Percentiles rank a stretch among this genome's conserved stretches.
Conservation (phyloP, 2,888 invertebrate genomes). For the Epiblema foenella region DNA sequence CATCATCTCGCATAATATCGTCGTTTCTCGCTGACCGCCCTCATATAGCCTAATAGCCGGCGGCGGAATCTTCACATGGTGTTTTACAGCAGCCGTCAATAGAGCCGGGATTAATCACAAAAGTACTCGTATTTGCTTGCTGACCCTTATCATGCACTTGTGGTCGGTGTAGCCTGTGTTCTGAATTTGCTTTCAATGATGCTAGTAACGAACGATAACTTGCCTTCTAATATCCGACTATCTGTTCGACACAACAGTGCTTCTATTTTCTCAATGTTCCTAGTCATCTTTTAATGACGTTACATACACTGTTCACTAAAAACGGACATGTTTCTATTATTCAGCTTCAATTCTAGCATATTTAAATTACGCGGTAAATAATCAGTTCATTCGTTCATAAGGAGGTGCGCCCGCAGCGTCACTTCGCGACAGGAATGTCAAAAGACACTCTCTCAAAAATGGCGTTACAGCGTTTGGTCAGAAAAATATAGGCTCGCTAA, state of each 20-base stretch:
- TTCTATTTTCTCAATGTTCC: neutral
- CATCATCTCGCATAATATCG: conserved; percentile 50
- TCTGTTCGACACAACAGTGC: neutral
- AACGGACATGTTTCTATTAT: no score
- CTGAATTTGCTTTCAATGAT: conserved; percentile 1
- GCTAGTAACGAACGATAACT: conserved; percentile 7
- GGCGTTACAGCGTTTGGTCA: no score
- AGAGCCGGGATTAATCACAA: conserved; percentile 64
- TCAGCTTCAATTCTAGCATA: no score
- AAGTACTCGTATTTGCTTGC: conserved; percentile 54
- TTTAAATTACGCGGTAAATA: no score
- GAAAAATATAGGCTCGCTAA: no score
- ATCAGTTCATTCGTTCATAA: no score
- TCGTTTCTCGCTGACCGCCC: conserved; percentile 62
- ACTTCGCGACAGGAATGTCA: no score
- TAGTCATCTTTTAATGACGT: neutral
- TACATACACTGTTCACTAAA: neutral
- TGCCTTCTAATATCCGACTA: neutral
- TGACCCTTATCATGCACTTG: conserved; percentile 37
- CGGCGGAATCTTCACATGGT: conserved; percentile 73
- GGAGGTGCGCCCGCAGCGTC: no score
- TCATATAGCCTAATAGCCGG: conserved; percentile 71
- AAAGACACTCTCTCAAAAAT: no score
- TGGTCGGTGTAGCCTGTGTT: conserved; percentile 10
- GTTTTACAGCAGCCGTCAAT: conserved; percentile 71